Percentiles rank a stretch among this genome's conserved stretches.
Evolutionary conservation across 2,888 invertebrate genomes (phyloP).

Genomic region (Ctena decussata): DNA sequence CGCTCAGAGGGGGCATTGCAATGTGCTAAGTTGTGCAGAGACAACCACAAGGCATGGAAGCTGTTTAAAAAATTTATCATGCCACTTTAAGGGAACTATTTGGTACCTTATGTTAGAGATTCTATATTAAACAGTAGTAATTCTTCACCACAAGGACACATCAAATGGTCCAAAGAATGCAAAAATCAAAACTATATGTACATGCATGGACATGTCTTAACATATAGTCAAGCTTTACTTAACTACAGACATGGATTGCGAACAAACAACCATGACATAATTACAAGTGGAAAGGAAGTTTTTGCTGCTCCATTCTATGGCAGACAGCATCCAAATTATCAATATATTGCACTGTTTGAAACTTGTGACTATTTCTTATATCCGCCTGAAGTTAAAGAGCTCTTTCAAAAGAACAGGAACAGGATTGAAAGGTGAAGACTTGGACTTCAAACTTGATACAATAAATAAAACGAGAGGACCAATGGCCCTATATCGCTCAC

Average conservation of each 20-base stretch:
- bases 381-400: neutral
- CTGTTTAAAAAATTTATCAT: slow-evolving; percentile 1
- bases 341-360: neutral
- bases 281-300: neutral
- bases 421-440: neutral
- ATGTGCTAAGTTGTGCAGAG: slow-evolving; percentile 1
- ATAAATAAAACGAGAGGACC: neutral
- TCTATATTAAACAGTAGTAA: neutral
- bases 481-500: too few species aligned
- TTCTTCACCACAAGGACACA: neutral
- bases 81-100: neutral
- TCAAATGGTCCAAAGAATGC: neutral
- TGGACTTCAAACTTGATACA: neutral
- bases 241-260: neutral
- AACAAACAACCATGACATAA: neutral
- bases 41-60: neutral
- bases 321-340: neutral
- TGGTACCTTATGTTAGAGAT: slow-evolving; percentile 8
- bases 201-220: neutral
- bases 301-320: neutral
- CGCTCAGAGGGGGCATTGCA: neutral
- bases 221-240: neutral
- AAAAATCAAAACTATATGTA: neutral
- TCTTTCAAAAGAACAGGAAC: neutral
- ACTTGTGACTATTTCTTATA: neutral